Conservation (phyloP, 2,113 vertebrate genomes). For the Manacus vitellinus region DNA sequence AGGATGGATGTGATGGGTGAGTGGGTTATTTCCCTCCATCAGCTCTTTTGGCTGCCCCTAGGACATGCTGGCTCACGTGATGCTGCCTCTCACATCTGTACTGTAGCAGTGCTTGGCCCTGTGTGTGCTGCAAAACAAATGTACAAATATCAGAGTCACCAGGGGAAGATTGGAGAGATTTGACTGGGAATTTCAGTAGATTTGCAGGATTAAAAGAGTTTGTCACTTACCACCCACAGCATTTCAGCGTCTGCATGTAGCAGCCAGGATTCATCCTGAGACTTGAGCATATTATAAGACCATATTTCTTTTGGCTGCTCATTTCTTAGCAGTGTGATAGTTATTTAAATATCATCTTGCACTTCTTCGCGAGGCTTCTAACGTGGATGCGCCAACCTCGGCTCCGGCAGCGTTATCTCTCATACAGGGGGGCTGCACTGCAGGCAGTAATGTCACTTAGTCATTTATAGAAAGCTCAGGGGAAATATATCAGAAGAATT, state of each 20-base stretch:
- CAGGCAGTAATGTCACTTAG: slow-evolving; percentile 67
- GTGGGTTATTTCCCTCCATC: background rate
- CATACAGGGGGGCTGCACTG: background rate
- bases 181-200: slow-evolving; percentile 6
- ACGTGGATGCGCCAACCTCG: background rate
- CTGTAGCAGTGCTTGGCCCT: background rate
- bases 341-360: slow-evolving; percentile 63
- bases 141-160: background rate
- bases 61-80: background rate
- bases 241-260: background rate
- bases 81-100: background rate
- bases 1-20: background rate
- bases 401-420: slow-evolving; percentile 3
- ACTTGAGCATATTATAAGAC: slow-evolving; percentile 50
- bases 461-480: slow-evolving; percentile 65
- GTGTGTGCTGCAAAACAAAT: background rate
- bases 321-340: slow-evolving; percentile 43
- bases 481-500: slow-evolving; percentile 72
- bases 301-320: slow-evolving; percentile 60
- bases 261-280: slow-evolving; percentile 34
- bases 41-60: slow-evolving; percentile 16
- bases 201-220: slow-evolving; percentile 18
- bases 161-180: background rate
- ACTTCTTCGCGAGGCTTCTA: background rate
- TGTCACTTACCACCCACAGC: slow-evolving; percentile 34